Conservation (phyloP, 2,113 vertebrate species). For the Talpa occidentalis region DNA sequence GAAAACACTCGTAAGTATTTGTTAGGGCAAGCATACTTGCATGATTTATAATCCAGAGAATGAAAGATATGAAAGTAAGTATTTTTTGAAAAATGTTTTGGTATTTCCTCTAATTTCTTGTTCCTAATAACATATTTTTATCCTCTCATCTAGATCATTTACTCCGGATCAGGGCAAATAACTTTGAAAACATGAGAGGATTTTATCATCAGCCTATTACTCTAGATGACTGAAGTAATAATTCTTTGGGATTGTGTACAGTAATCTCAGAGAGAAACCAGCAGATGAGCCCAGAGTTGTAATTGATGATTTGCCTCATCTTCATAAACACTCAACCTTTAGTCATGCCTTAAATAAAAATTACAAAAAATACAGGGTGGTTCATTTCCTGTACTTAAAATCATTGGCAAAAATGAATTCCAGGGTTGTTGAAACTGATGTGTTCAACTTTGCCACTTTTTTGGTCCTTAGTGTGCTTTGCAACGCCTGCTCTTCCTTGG, state of each 20-base stretch:
- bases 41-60: constrained; percentile 24
- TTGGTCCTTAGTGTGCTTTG: not conserved
- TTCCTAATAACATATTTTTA: not conserved
- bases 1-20: not conserved
- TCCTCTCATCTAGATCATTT: not conserved
- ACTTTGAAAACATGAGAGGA: not conserved
- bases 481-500: constrained; percentile 11
- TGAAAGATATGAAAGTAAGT: constrained; percentile 23
- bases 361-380: not conserved
- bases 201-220: constrained; percentile 18
- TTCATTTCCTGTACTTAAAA: constrained; percentile 67
- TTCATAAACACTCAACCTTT: constrained; percentile 42
- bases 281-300: not conserved
- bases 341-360: constrained; percentile 42
- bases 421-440: constrained; percentile 56
- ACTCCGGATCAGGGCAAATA: constrained; percentile 2
- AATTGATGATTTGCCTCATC: constrained; percentile 8
- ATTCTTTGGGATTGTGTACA: not conserved
- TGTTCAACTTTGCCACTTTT: constrained; percentile 47
- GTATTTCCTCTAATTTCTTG: not conserved
- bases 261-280: not conserved
- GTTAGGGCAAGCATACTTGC: not conserved
- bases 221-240: not conserved
- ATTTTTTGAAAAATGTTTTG: not conserved
- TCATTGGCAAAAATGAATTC: constrained; percentile 62